Conservation (phyloP, 2,113 vertebrate species). For the Sinosuthora webbiana region DNA sequence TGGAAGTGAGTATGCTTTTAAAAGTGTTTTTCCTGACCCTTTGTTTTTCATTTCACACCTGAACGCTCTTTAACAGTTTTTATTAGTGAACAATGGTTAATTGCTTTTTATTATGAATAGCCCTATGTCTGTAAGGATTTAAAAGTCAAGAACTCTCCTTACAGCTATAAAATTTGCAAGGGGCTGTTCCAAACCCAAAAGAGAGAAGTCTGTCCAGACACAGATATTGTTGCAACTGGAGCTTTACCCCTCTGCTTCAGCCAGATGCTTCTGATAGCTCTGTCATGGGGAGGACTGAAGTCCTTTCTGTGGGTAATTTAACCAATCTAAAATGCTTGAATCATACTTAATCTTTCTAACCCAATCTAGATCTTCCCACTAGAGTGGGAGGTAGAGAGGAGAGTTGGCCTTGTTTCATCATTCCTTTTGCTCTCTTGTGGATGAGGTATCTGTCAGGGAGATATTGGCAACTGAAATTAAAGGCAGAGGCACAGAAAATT, state of each 20-base stretch:
- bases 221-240: not conserved
- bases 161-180: not conserved
- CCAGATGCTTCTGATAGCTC: not conserved
- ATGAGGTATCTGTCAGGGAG: not conserved
- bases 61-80: not conserved
- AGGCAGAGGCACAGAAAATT: not conserved
- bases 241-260: not conserved
- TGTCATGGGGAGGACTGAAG: not conserved
- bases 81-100: not conserved
- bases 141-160: not conserved
- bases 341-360: not conserved
- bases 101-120: not conserved
- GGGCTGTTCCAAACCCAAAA: not conserved
- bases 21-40: not conserved
- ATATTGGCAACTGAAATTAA: not conserved
- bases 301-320: not conserved
- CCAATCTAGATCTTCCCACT: not conserved
- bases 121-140: not conserved
- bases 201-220: not conserved
- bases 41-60: not conserved
- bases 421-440: not conserved
- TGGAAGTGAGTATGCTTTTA: slow-evolving; percentile 77
- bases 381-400: not conserved
- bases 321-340: not conserved
- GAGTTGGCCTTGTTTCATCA: not conserved